Base-by-base conservation (phyloP, 2,797 vertebrate genomes). In the Anguilla anguilla region DNA sequence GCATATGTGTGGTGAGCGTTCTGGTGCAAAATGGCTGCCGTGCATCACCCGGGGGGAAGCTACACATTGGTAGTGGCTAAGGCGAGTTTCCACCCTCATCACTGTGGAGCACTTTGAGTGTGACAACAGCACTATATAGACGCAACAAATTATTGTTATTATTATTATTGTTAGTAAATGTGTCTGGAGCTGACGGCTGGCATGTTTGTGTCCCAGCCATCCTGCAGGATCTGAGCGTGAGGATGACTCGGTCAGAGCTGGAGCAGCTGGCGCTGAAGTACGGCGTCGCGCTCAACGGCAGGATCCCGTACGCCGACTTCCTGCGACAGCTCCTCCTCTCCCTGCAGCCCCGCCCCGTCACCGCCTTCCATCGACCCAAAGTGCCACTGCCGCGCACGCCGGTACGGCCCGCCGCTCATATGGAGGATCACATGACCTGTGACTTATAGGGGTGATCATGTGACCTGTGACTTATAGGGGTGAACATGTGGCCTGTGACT, bases 271-370 rank as follows among this genome's bases (percentile, higher is more conserved):
- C 89, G 22, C 1, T 67, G 19, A 96, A 97, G 91, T 95, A 94
- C 0, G 92, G 95, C 89, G 84, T 95, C 35, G 94, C 89, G 85
- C 93, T 69, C 61, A 93, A 90, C 0, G 93, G 95, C 13, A 89
- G 10, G 0, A 92, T 97, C 84, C 94, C 94, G 0, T 97, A 96
- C 90, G 92, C 89, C 0, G 89, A 94, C 89, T 97, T 97, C 91
- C 90, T 97, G 3, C 94, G 91, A 57, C 94, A 94, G 85, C 94
- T 93, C 0, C 88, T 96, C 28, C 94, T 97, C 0, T 93, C 94
- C 64, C 85, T 96, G 46, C 93, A 92, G 59, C 88, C 94, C 0
- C 91, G 92, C 94, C 79, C 86, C 84, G 43, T 85, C 91, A 0
- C 88, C 90, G 46, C 72, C 84, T 86, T 86, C 35, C 51, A 79